phyloP scores from a whole-genome alignment of 2,113 vertebrate species.

The Hucho hucho region DNA sequence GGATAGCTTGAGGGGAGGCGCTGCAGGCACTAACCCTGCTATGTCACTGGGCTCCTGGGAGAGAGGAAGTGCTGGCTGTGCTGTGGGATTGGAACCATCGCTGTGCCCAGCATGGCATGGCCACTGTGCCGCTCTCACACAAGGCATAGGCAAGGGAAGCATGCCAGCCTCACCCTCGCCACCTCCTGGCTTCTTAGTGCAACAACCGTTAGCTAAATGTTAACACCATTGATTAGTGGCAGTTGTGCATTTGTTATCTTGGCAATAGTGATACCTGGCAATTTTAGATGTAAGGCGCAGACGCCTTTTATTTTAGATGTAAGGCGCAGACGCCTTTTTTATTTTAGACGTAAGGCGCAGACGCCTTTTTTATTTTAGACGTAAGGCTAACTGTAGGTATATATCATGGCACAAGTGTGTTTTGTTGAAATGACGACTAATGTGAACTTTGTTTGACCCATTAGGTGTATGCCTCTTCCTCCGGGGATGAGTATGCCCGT shows the following conservation, averaged over 20 bases:
- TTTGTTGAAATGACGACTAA: not conserved
- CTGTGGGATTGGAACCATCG: slow-evolving; percentile 65
- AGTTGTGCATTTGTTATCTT: no score
- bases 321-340: no score
- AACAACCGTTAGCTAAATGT: not conserved
- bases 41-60: slow-evolving; percentile 72
- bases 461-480: slow-evolving; percentile 94
- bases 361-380: no score
- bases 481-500: slow-evolving; percentile 91
- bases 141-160: slow-evolving; percentile 25
- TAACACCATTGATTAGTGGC: no score
- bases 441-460: slow-evolving; percentile 1
- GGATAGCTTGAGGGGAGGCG: slow-evolving; percentile 59
- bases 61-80: slow-evolving; percentile 77
- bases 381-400: no score
- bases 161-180: slow-evolving; percentile 64
- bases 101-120: slow-evolving; percentile 76
- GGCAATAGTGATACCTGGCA: no score
- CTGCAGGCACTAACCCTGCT: slow-evolving; percentile 45
- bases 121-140: slow-evolving; percentile 59
- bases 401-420: not conserved
- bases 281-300: no score
- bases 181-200: slow-evolving; percentile 60
- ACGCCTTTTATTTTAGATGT: no score
- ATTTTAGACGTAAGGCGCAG: no score